Conservation (phyloP, 2,888 invertebrate species). For the Graphium colonna region DNA sequence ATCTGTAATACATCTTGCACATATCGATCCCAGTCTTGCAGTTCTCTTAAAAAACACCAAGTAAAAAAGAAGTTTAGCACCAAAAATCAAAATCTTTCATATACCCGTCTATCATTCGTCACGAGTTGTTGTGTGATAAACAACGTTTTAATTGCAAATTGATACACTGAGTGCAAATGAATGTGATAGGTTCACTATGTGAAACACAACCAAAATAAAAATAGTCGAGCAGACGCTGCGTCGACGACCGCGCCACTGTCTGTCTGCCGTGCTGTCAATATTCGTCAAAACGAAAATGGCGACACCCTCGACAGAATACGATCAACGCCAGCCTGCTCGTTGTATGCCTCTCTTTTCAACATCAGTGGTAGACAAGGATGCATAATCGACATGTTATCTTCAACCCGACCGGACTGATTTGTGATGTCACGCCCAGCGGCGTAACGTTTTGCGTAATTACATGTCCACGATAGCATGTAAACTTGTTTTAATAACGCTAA, state of each 20-base stretch:
- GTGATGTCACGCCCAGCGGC: slow-evolving; percentile 80
- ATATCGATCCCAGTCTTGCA: slow-evolving; percentile 79
- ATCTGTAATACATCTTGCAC: slow-evolving; percentile 78
- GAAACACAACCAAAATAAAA: slow-evolving; percentile 78
- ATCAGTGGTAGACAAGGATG: slow-evolving; percentile 44
- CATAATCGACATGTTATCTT: slow-evolving; percentile 65
- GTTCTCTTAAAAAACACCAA: slow-evolving; percentile 74
- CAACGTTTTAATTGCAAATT: slow-evolving; percentile 49
- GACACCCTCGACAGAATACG: slow-evolving; percentile 82
- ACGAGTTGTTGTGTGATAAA: slow-evolving; percentile 49
- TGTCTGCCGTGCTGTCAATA: slow-evolving; percentile 84
- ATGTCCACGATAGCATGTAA: slow-evolving; percentile 66
- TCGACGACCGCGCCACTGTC: slow-evolving; percentile 76
- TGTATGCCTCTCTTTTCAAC: slow-evolving; percentile 44
- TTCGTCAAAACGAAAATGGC: slow-evolving; percentile 87
- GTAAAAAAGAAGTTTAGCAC: slow-evolving; percentile 76
- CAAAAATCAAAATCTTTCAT: slow-evolving; percentile 54
- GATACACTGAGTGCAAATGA: slow-evolving; percentile 40
- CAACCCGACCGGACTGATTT: slow-evolving; percentile 72
- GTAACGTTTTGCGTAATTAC: slow-evolving; percentile 80
- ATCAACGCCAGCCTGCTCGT: slow-evolving; percentile 66
- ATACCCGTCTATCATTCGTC: slow-evolving; percentile 53
- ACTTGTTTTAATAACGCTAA: slow-evolving; percentile 75
- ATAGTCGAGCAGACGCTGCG: slow-evolving; percentile 74
- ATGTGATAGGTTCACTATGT: slow-evolving; percentile 59